Conservation (phyloP, 2,797 vertebrate genomes). For the Mareca penelope region DNA sequence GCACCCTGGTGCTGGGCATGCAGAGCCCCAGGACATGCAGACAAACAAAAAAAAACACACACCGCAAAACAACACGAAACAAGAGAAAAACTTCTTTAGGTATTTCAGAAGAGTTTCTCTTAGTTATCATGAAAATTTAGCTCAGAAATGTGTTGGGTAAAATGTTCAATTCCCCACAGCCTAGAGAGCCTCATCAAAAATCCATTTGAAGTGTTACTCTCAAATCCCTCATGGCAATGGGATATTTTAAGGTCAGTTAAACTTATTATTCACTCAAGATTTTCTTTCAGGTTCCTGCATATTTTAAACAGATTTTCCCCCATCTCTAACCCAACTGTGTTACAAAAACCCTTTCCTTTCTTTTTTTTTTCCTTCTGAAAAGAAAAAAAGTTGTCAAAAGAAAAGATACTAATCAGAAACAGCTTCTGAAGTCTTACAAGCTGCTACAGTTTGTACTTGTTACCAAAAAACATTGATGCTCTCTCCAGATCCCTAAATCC, state of each 20-base stretch:
- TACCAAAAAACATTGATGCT: constrained; percentile 9
- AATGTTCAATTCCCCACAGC: constrained; percentile 47
- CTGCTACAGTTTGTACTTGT: constrained; percentile 23
- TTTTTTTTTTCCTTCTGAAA: neutral
- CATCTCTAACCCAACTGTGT: constrained; percentile 33
- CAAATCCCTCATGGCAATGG: constrained; percentile 56
- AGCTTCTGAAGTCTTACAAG: constrained; percentile 51
- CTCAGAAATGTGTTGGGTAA: constrained; percentile 9
- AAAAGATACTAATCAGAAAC: constrained; percentile 72
- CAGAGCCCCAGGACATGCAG: neutral
- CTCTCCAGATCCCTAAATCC: constrained; percentile 36
- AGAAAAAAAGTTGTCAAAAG: constrained; percentile 53
- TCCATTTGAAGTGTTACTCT: constrained; percentile 60
- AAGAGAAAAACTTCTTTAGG: neutral
- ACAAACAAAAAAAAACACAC: neutral
- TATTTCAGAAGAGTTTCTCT: neutral
- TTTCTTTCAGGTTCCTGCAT: constrained; percentile 55
- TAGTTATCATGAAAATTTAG: constrained; percentile 2
- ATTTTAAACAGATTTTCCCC: constrained; percentile 63
- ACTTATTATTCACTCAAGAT: constrained; percentile 66
- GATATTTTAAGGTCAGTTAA: constrained; percentile 73
- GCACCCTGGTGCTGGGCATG: neutral
- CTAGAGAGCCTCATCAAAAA: constrained; percentile 56
- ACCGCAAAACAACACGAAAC: neutral
- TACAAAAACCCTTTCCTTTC: constrained; percentile 20